Evolutionary conservation across 2,888 invertebrate species (phyloP), one percentile per base, ranked within the genome.

Genomic region (Malthinus flaveolus): DNA sequence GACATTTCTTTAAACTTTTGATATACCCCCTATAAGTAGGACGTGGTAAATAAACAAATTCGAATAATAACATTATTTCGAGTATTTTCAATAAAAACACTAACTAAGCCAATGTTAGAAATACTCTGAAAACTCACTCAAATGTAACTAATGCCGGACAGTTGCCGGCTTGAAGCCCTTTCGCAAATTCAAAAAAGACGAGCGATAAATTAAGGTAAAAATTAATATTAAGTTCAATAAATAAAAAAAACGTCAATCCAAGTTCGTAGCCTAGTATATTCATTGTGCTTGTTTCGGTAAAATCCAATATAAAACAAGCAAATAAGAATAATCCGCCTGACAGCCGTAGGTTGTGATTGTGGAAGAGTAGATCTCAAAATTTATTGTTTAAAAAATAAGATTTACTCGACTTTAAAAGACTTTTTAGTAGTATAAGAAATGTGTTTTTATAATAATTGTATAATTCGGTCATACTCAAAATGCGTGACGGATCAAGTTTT

Each of bases 401-500:
- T 23, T 23, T 23, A 23, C 3, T 23, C 5, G 23, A 23, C 23
- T 23, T 23, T 23, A 23, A 23, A 23, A 23, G 2, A 23, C 23
- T 5, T 23, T 23, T 23, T 23, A 23, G 23, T 23, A 23, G 23
- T 23, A 23, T 23, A 23, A 23, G 23, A 23, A 23, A 23, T 23
- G 23, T 23, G 23, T 23, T 23, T 23, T 23, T 23, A 23, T 23
- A 23, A 63, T 67, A 67, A 67, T 67, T 65, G 65, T 65, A 65
- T 59, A 64, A 56, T 59, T 59, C 62, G 58, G 53, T 58, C 58
- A 60, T 62, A 62, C 59, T 58, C 66, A 42, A 53, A 52, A 49
- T 12, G 49, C 57, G 65, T 66, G 66, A 67, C 65, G 67, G 64
- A 67, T 67, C 63, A 62, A 62, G 62, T 60, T 62, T 58, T 63